Evolutionary conservation across 2,113 vertebrate species (phyloP).

Genomic region (Carassius auratus): DNA sequence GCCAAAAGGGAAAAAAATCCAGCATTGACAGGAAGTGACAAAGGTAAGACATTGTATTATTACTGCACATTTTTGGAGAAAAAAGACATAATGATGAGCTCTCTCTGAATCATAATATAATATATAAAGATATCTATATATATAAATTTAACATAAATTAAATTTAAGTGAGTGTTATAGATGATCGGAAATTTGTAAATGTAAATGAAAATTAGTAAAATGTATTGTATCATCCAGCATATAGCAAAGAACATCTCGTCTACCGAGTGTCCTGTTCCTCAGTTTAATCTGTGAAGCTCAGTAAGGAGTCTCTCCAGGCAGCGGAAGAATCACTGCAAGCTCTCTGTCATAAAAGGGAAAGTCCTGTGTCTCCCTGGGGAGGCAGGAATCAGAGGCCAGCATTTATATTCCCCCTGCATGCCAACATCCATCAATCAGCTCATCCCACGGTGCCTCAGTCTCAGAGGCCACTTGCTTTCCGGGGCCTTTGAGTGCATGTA

Average conservation of each 20-base stretch:
- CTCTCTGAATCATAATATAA: too few species aligned
- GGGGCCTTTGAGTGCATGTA: constrained; percentile 62
- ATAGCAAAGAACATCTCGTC: neutral
- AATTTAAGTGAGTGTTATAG: too few species aligned
- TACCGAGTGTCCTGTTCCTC: constrained; percentile 1
- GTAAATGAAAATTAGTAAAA: too few species aligned
- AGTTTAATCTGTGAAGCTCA: constrained; percentile 26
- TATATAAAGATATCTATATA: too few species aligned
- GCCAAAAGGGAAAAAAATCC: constrained; percentile 2
- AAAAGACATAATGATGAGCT: too few species aligned
- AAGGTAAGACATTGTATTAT: neutral
- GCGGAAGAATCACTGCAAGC: constrained; percentile 45
- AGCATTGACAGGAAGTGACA: neutral
- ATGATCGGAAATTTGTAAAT: too few species aligned
- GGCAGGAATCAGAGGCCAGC: constrained; percentile 64
- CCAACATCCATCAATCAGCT: constrained; percentile 71
- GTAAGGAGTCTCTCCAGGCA: constrained; percentile 22
- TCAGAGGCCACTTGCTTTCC: constrained; percentile 47
- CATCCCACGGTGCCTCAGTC: constrained; percentile 63
- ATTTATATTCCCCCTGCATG: constrained; percentile 69
- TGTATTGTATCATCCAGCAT: too few species aligned
- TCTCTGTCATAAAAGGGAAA: constrained; percentile 63
- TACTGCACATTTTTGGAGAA: neutral
- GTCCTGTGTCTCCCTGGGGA: constrained; percentile 63
- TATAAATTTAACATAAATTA: too few species aligned